phyloP scores from a whole-genome alignment of 2,113 vertebrate genomes.

The Myotis davidii region DNA sequence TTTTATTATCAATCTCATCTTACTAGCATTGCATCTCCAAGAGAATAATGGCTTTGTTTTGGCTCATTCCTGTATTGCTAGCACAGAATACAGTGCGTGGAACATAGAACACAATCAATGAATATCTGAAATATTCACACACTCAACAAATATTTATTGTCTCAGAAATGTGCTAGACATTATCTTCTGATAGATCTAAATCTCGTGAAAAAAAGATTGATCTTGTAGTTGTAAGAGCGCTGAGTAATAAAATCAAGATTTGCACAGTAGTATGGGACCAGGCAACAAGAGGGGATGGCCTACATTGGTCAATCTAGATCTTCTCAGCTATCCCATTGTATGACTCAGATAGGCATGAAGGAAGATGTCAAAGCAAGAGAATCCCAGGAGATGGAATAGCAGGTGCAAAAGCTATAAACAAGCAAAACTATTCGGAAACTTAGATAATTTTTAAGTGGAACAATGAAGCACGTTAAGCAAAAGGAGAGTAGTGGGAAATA shows the following conservation, averaged over 20 bases:
- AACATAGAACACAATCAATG: neutral
- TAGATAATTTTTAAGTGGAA: neutral
- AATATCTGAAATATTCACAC: neutral
- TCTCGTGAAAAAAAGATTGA: neutral
- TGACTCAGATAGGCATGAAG: neutral
- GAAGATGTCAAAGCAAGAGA: neutral
- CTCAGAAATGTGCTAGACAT: neutral
- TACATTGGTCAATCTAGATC: neutral
- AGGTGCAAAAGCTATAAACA: neutral
- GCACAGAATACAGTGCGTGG: neutral
- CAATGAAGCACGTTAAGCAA: neutral
- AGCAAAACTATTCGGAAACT: neutral
- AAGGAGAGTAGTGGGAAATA: neutral
- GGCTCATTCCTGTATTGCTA: neutral
- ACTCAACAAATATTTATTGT: neutral
- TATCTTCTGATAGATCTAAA: neutral
- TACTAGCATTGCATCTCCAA: neutral
- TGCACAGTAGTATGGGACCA: accelerated
- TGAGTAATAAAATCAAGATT: neutral
- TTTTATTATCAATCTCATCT: neutral
- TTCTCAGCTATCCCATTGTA: no score
- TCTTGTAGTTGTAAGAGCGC: neutral
- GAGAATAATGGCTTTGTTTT: neutral
- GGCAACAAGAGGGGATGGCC: neutral
- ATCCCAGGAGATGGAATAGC: neutral